phyloP scores from a whole-genome alignment of 2,113 vertebrate genomes.

The Elgaria multicarinata region DNA sequence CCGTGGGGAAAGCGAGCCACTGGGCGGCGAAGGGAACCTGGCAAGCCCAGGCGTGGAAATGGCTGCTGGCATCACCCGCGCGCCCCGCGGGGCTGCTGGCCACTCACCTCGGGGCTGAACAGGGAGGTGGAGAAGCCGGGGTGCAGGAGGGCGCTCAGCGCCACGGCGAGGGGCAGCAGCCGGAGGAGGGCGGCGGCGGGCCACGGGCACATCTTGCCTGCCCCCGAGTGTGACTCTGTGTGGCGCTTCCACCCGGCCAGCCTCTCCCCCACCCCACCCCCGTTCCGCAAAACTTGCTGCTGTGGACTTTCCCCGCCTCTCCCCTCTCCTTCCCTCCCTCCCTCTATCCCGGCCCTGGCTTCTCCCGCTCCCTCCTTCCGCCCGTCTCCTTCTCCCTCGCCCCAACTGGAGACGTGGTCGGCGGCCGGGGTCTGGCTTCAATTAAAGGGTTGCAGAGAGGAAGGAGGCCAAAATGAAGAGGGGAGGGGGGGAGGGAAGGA shows the following conservation, averaged over 20 bases:
- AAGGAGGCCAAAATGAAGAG: not conserved
- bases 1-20: too few species aligned
- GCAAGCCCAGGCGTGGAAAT: not conserved
- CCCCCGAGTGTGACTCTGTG: not conserved
- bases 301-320: not conserved
- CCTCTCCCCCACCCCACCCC: too few species aligned
- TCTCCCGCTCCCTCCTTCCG: not conserved
- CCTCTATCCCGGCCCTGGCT: too few species aligned
- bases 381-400: not conserved
- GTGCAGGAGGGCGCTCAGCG: not conserved
- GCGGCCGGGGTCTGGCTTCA: constrained; percentile 8
- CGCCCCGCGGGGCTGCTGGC: fast-evolving
- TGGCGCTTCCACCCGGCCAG: not conserved
- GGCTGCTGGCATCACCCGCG: not conserved
- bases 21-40: not conserved
- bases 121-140: not conserved
- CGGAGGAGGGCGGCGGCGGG: not conserved
- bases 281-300: too few species aligned
- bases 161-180: constrained; percentile 5
- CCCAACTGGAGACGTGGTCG: not conserved
- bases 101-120: constrained; percentile 39
- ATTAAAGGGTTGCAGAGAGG: not conserved
- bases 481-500: too few species aligned
- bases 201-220: not conserved
- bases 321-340: not conserved